These are phyloP conservation scores for Tanypteryx hageni DNA, from an alignment of 2,888 invertebrate species.

Conservation along the genomic window DNA sequence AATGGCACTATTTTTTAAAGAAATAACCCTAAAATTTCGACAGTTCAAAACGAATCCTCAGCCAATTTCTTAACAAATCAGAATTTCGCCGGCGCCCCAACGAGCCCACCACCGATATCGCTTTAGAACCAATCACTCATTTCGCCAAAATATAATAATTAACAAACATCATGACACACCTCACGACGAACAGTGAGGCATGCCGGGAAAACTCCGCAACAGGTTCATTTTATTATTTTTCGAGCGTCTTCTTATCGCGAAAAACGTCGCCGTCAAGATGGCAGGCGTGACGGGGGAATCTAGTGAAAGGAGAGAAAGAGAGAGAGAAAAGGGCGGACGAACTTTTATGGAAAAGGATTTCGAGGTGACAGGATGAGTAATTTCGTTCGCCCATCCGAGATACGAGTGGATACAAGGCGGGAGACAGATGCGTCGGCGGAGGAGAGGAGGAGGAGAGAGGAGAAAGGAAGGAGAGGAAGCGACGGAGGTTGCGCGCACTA, in stretches of 20 bases:
- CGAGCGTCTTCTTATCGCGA: too few species aligned
- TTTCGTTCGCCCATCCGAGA: conserved; percentile 11
- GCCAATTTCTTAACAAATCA: not conserved
- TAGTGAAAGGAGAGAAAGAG: not conserved
- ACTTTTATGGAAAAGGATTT: not conserved
- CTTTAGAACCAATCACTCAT: too few species aligned
- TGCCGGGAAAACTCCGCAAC: not conserved
- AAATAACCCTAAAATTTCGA: not conserved
- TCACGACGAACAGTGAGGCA: not conserved
- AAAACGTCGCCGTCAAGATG: not conserved
- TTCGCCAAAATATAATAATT: not conserved
- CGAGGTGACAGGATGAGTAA: not conserved
- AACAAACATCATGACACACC: too few species aligned
- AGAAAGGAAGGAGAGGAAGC: not conserved
- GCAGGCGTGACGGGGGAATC: not conserved
- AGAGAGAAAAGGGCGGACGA: not conserved
- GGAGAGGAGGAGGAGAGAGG: not conserved
- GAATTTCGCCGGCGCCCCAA: not conserved
- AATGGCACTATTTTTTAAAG: too few species aligned
- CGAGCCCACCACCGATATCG: too few species aligned
- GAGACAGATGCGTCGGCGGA: not conserved
- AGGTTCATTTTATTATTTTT: not conserved
- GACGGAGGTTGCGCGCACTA: not conserved
- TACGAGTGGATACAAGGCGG: not conserved
- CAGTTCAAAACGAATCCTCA: not conserved